Conservation (phyloP, 2,888 invertebrate genomes). For the Tetranychus piercei region DNA sequence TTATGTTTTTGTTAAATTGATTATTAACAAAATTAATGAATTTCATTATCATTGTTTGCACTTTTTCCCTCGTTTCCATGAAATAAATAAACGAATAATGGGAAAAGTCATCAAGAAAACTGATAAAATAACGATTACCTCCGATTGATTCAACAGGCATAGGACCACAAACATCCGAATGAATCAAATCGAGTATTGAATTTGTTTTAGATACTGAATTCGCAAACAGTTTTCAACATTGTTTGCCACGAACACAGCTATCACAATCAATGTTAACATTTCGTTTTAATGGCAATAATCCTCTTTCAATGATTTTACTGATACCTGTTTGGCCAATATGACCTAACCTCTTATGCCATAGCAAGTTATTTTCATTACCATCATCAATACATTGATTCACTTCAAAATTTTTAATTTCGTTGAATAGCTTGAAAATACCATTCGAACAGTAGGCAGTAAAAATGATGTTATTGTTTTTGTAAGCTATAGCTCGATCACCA, state of each 20-base stretch:
- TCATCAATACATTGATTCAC: slow-evolving; percentile 39
- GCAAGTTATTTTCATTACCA: slow-evolving; percentile 73
- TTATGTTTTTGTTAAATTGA: not conserved
- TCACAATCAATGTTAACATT: slow-evolving; percentile 43
- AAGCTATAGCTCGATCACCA: too few relatives aligned
- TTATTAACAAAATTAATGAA: not conserved
- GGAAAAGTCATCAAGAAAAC: slow-evolving; percentile 8
- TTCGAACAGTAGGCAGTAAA: too few relatives aligned
- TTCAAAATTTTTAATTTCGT: too few relatives aligned
- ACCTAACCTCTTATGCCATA: slow-evolving; percentile 80
- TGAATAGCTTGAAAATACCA: too few relatives aligned
- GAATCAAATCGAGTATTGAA: not conserved
- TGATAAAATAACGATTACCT: not conserved
- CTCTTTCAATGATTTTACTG: slow-evolving; percentile 71
- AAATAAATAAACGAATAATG: slow-evolving; percentile 4
- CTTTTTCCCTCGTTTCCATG: not conserved
- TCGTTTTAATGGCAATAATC: slow-evolving; percentile 82
- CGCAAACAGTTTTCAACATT: too few relatives aligned
- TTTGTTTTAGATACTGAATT: too few relatives aligned
- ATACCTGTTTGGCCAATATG: slow-evolving; percentile 97
- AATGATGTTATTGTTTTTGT: too few relatives aligned
- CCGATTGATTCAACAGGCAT: not conserved
- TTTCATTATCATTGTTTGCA: not conserved
- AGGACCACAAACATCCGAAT: slow-evolving; percentile 14
- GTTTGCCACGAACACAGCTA: not conserved